Conservation (phyloP, 1,140 invertebrate species). For the Rhopalosiphum padi region DNA sequence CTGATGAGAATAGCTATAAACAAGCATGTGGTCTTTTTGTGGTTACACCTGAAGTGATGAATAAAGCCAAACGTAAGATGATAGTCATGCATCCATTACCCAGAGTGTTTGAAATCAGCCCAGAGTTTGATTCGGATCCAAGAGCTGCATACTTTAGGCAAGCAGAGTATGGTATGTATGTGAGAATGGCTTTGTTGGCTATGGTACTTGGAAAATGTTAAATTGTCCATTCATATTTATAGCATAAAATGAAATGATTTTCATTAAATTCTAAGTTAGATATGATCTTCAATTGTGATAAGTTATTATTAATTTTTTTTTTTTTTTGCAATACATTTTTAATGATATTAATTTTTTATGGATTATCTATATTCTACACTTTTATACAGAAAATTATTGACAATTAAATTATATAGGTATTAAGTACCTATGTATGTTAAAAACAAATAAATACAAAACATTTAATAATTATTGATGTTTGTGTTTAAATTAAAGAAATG, state of each 20-base stretch:
- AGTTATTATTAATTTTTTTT: background rate
- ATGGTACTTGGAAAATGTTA: slow-evolving; percentile 78
- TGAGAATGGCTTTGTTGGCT: slow-evolving; percentile 95
- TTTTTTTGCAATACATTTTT: background rate
- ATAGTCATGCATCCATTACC: slow-evolving; percentile 98
- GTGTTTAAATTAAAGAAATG: background rate
- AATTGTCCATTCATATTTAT: background rate
- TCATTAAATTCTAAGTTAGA: background rate
- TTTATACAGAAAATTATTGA: background rate
- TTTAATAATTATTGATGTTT: background rate
- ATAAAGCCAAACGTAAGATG: slow-evolving; percentile 89
- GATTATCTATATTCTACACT: background rate
- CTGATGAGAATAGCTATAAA: slow-evolving; percentile 83
- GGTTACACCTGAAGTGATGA: slow-evolving; percentile 95
- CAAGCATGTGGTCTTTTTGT: slow-evolving; percentile 86
- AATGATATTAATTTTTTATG: background rate
- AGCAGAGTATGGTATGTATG: slow-evolving; percentile 96
- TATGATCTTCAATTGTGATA: background rate
- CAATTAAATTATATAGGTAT: background rate
- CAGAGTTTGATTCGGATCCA: slow-evolving; percentile 94
- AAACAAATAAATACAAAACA: background rate
- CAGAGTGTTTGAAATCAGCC: slow-evolving; percentile 91
- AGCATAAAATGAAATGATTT: background rate
- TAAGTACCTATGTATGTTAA: background rate
- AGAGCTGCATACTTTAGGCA: slow-evolving; percentile 98